A percentile compares a stretch with the other conserved stretches of the same genome.
Evolutionary conservation across 2,888 invertebrate species (phyloP).

Genomic region (Cephus nigrinus): DNA sequence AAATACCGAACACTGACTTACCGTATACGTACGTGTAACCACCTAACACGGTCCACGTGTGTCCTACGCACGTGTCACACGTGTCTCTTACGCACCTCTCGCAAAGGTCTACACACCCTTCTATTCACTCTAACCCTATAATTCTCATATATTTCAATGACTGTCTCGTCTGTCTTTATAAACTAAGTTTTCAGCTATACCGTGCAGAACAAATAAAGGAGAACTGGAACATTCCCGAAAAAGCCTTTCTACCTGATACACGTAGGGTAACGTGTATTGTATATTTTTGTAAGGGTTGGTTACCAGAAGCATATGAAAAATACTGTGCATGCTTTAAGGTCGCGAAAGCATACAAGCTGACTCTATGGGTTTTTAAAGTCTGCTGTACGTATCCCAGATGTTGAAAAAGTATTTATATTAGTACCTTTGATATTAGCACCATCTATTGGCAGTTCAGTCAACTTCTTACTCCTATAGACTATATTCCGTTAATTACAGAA

Average conservation of each 20-base stretch:
- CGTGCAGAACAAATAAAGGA: background rate
- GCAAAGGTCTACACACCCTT: background rate
- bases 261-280: background rate
- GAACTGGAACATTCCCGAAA: background rate
- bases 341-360: background rate
- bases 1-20: background rate
- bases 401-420: too few species aligned
- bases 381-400: background rate
- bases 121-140: background rate
- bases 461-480: too few species aligned
- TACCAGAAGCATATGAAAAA: background rate
- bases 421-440: too few species aligned
- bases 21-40: background rate
- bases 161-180: background rate
- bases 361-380: background rate
- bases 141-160: background rate
- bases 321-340: background rate
- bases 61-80: background rate
- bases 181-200: background rate
- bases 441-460: too few species aligned
- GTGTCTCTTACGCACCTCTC: background rate
- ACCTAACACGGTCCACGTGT: background rate
- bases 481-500: too few species aligned
- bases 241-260: background rate
- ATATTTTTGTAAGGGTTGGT: background rate